phyloP scores from a whole-genome alignment of 35 echinoderm and acorn worm genomes.

The Diadema setosum region DNA sequence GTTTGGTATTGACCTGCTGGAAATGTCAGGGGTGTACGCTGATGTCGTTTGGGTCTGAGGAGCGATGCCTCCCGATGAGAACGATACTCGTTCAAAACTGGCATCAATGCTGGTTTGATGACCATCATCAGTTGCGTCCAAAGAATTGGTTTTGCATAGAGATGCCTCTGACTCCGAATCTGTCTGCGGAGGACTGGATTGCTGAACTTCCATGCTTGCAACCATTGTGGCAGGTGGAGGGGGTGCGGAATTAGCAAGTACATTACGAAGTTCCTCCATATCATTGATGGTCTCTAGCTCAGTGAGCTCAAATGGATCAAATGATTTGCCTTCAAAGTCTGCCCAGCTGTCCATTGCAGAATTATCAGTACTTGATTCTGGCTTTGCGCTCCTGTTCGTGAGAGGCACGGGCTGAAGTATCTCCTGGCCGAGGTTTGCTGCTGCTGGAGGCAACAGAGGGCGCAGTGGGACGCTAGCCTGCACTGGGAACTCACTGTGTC shows the following conservation, averaged over 20 bases:
- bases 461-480: neutral
- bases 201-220: neutral
- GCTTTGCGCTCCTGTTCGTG: neutral
- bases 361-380: neutral
- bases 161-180: neutral
- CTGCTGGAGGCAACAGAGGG: neutral
- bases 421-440: slow-evolving; percentile 5
- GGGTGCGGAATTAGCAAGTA: slow-evolving; percentile 41
- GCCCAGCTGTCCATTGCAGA: slow-evolving; percentile 6
- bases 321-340: slow-evolving; percentile 75
- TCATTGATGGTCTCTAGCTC: slow-evolving; percentile 93
- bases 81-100: neutral
- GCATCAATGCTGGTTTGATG: neutral
- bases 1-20: no score
- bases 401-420: slow-evolving; percentile 23
- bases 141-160: neutral
- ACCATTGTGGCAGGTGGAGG: neutral
- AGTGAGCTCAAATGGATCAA: slow-evolving; percentile 89
- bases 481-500: neutral
- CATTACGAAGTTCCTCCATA: slow-evolving; percentile 87
- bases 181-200: neutral
- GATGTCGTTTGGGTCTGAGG: no score
- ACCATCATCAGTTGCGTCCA: neutral
- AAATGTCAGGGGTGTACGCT: no score
- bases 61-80: no score